These are phyloP conservation scores for Gymnoscopelus braueri DNA, from an alignment of 2,797 vertebrate genomes.

Conservation along the genomic window DNA sequence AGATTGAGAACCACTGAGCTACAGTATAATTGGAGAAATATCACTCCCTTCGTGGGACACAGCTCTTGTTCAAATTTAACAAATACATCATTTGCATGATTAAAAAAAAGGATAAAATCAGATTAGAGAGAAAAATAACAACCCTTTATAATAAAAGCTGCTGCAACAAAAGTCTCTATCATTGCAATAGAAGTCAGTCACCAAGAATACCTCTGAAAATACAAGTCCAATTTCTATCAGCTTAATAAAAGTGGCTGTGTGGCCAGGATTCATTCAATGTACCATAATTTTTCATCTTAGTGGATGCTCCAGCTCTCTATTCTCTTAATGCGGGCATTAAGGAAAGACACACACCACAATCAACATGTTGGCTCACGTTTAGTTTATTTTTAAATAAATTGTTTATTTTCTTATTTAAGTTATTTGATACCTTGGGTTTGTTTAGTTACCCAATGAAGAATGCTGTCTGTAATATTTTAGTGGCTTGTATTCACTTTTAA, in stretches of 20 bases:
- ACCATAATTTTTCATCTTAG: background rate
- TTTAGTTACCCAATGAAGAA: conserved; percentile 85
- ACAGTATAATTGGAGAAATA: too few relatives aligned
- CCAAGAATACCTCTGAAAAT: too few relatives aligned
- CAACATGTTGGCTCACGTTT: conserved; percentile 64
- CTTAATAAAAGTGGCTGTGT: too few relatives aligned
- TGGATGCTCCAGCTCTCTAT: conserved; percentile 61
- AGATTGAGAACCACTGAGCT: too few relatives aligned
- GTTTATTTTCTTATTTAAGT: conserved; percentile 85
- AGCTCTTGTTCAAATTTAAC: conserved; percentile 8
- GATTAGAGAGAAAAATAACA: too few relatives aligned
- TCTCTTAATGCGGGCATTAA: conserved; percentile 99
- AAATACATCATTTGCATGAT: conserved; percentile 6
- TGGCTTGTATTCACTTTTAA: conserved; percentile 81
- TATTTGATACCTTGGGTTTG: conserved; percentile 84
- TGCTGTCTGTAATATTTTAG: conserved; percentile 83
- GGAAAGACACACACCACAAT: conserved; percentile 73
- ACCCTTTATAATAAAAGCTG: too few relatives aligned
- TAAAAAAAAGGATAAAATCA: background rate
- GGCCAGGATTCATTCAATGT: too few relatives aligned
- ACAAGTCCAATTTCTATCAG: too few relatives aligned
- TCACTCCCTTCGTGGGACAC: too few relatives aligned
- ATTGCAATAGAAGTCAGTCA: too few relatives aligned
- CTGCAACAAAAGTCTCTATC: too few relatives aligned
- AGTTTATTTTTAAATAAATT: conserved; percentile 50